Evolutionary conservation across 2,797 vertebrate genomes (phyloP).

Genomic region (Adelosebastes latens): DNA sequence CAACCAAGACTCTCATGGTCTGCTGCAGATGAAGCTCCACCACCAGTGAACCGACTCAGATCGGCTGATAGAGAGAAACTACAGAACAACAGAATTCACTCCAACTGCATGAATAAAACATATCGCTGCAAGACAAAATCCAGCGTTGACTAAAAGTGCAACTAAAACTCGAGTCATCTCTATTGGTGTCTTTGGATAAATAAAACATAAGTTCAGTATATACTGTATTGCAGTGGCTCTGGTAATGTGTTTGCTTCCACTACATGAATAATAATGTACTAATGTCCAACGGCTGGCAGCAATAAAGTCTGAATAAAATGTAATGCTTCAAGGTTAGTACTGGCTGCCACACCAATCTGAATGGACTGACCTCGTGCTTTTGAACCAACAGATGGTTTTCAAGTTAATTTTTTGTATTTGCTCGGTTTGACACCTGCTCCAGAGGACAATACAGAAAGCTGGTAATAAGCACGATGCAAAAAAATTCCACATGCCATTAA

Average conservation of each 20-base stretch:
- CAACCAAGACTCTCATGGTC: not conserved
- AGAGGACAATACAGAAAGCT: not conserved
- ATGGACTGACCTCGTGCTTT: not conserved
- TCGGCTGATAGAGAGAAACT: not conserved
- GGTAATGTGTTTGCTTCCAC: not conserved
- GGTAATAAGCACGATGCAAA: not conserved
- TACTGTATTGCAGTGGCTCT: not conserved
- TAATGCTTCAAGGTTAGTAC: not conserved
- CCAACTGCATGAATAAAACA: constrained; percentile 45
- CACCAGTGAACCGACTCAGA: not conserved
- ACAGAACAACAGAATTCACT: constrained; percentile 25
- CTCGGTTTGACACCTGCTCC: not conserved
- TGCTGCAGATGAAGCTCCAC: not conserved
- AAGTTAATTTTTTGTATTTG: not conserved
- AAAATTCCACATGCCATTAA: not conserved
- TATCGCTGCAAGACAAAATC: constrained; percentile 33
- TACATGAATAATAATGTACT: constrained; percentile 25
- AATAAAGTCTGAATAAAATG: not conserved
- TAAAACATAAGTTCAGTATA: constrained; percentile 20
- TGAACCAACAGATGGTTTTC: not conserved
- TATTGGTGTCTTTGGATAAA: constrained; percentile 14
- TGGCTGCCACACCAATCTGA: not conserved
- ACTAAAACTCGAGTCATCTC: not conserved
- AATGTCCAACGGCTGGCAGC: not conserved
- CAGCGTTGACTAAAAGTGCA: constrained; percentile 17